Evolutionary conservation across 2,113 vertebrate genomes (phyloP).

Genomic region (Colistium nudipinnis): DNA sequence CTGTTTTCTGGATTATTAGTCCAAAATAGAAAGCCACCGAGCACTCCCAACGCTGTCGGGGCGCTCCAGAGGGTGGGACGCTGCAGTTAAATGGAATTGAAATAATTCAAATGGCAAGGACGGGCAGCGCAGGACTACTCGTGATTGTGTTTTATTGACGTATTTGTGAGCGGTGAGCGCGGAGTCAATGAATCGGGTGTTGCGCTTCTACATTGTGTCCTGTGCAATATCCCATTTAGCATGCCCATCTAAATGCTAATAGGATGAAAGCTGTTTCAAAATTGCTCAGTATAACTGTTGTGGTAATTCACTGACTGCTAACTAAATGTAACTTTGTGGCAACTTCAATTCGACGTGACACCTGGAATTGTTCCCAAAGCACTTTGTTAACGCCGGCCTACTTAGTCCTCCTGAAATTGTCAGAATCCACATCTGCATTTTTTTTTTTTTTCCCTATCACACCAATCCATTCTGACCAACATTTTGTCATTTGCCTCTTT

Average conservation of each 20-base stretch:
- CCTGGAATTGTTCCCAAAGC: constrained; percentile 19
- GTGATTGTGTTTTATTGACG: constrained; percentile 76
- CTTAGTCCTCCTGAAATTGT: constrained; percentile 10
- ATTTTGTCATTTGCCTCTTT: constrained; percentile 17
- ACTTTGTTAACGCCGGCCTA: constrained; percentile 14
- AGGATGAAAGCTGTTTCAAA: constrained; percentile 68
- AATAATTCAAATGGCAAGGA: constrained; percentile 79
- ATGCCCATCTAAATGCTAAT: constrained; percentile 82
- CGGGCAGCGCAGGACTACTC: constrained; percentile 59
- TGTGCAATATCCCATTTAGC: constrained; percentile 73
- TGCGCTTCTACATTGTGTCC: constrained; percentile 72
- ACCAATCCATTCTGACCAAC: constrained; percentile 5
- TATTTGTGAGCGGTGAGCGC: constrained; percentile 72
- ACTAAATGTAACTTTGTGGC: constrained; percentile 69
- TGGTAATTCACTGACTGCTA: constrained; percentile 69
- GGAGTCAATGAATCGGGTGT: constrained; percentile 69
- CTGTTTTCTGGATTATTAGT: constrained; percentile 87
- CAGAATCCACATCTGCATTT: neutral
- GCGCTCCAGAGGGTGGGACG: constrained; percentile 64
- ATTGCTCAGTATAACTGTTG: constrained; percentile 56
- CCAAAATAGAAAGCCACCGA: constrained; percentile 76
- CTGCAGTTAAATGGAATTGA: constrained; percentile 80
- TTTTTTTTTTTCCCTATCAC: neutral
- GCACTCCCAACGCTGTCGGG: constrained; percentile 67
- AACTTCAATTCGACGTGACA: constrained; percentile 46